phyloP scores from a whole-genome alignment of 2,888 invertebrate genomes.

The Deilephila elpenor region DNA sequence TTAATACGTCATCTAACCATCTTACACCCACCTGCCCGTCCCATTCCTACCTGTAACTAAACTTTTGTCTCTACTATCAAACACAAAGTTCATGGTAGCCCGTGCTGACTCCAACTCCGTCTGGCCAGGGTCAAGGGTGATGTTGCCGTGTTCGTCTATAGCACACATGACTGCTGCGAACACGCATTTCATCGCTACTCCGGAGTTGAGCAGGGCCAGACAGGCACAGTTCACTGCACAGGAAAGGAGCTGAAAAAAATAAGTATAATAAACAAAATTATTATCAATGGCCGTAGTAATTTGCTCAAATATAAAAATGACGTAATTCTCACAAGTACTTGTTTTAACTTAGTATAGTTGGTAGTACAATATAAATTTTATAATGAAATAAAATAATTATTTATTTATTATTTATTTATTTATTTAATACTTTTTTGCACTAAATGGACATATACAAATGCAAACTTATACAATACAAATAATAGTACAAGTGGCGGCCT shows the following conservation, averaged over 20 bases:
- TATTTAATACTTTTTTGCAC: too few relatives aligned
- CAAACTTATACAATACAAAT: too few relatives aligned
- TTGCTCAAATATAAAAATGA: too few relatives aligned
- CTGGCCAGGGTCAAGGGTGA: constrained; percentile 87
- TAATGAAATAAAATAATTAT: too few relatives aligned
- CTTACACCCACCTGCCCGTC: not conserved
- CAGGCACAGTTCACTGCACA: constrained; percentile 93
- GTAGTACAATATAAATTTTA: too few relatives aligned
- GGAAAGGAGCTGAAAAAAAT: constrained; percentile 87
- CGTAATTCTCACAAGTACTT: too few relatives aligned
- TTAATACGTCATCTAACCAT: not conserved
- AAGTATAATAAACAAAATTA: too few relatives aligned
- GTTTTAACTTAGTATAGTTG: too few relatives aligned
- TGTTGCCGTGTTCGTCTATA: constrained; percentile 84
- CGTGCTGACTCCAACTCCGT: constrained; percentile 78
- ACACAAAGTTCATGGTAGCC: constrained; percentile 89
- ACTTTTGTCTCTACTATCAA: constrained; percentile 84
- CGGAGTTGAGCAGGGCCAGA: constrained; percentile 92
- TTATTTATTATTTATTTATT: too few relatives aligned
- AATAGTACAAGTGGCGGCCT: too few relatives aligned
- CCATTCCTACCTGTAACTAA: constrained; percentile 63
- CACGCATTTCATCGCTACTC: constrained; percentile 92
- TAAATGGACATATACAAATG: too few relatives aligned
- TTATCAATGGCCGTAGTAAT: too few relatives aligned
- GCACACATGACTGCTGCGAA: constrained; percentile 92